Evolutionary conservation across 2,797 vertebrate genomes (phyloP), one percentile per base, ranked within the genome.

Genomic region (Alauda arvensis): DNA sequence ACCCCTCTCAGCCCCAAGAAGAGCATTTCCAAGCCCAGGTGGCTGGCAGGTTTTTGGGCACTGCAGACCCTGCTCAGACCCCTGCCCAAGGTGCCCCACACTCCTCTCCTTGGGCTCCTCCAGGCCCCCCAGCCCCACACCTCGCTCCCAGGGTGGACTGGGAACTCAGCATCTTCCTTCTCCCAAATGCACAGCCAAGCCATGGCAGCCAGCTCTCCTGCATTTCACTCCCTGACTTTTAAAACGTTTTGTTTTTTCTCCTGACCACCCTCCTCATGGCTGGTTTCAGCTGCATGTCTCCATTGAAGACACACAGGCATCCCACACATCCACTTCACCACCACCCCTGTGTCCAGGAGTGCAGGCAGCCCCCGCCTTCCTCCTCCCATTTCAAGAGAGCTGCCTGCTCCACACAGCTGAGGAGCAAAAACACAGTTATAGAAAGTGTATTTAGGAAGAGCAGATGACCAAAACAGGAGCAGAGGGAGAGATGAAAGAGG

Each of bases 321-420:
- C 23, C 46, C 33, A 8, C 9, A 2, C 10, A 4, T 57, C 70
- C 89, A 65, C 23, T 25, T 89, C 43, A 12, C 56, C 18, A 20
- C 53, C 10, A 1, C 23, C 83, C 40, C 70, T 45, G 28, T 3
- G 0, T 4, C 63, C 70, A 28, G 42, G 12, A 74, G 17, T 2
- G 3, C 26, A 37, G 43, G 21, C 57, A 67, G 43, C 12, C 25
- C 34, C 21, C 33, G 9, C 4, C 48, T 42, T 8, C 31, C 14
- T 48, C 83, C 67, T 42, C 31, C 52, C 28, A 34, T 34, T 80
- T 45, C 52, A 33, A 61, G 34, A 61, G 55, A 83, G 51, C 8
- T 4, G 0, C 42, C 42, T 42, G 28, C 19, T 74, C 26, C 10
- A 2, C 0, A 53, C 19, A 24, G 45, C 1, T 60, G 23, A 18